Conservation (phyloP, 2,113 vertebrate genomes). For the Brienomyrus longianalis region DNA sequence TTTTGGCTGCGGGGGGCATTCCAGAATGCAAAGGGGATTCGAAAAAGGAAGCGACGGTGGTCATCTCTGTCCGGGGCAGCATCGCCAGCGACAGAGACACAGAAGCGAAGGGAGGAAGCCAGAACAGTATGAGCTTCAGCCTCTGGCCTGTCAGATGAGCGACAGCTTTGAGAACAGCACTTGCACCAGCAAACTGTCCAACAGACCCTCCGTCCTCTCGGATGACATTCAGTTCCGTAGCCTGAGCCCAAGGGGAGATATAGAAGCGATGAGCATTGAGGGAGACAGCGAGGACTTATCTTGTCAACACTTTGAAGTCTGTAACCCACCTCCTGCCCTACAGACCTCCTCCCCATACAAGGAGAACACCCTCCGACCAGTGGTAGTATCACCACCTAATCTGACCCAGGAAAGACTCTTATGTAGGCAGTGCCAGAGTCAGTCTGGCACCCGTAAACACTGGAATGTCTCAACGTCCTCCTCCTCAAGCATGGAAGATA, state of each 20-base stretch:
- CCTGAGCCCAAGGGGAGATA: constrained; percentile 52
- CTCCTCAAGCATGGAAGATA: constrained; percentile 61
- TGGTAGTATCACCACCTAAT: constrained; percentile 28
- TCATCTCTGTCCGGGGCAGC: constrained; percentile 57
- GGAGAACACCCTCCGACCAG: constrained; percentile 49
- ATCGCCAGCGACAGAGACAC: constrained; percentile 47
- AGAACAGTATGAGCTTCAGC: constrained; percentile 90
- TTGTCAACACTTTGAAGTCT: constrained; percentile 39
- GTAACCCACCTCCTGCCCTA: constrained; percentile 62
- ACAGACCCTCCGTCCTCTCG: constrained; percentile 85
- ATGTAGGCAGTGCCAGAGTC: constrained; percentile 56
- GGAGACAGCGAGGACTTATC: constrained; percentile 42
- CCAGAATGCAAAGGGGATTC: constrained; percentile 59
- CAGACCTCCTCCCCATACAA: constrained; percentile 94
- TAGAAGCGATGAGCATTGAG: constrained; percentile 34
- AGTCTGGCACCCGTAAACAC: constrained; percentile 34
- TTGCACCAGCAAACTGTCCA: constrained; percentile 92
- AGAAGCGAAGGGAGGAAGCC: constrained; percentile 55
- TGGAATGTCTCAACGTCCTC: constrained; percentile 61
- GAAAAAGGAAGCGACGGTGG: constrained; percentile 59
- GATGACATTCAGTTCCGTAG: constrained; percentile 82
- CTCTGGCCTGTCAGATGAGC: constrained; percentile 79
- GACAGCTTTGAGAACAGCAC: constrained; percentile 98
- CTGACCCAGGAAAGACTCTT: constrained; percentile 39
- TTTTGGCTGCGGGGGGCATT: constrained; percentile 59